Conservation (phyloP, 2,797 vertebrate species). For the Psittacula derbiana region DNA sequence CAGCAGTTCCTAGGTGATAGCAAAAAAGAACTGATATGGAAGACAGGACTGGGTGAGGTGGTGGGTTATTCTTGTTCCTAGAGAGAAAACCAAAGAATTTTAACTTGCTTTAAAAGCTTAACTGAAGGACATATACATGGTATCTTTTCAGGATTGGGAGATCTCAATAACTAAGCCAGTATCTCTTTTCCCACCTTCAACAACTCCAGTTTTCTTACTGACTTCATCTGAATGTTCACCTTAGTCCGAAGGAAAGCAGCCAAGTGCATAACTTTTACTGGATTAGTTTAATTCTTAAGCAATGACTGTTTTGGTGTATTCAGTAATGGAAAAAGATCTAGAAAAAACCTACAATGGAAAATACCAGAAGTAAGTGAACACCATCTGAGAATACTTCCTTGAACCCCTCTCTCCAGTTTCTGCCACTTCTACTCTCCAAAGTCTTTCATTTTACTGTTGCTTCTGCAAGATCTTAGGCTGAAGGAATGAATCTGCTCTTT, state of each 20-base stretch:
- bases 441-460: background rate
- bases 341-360: background rate
- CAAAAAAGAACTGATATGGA: slow-evolving; percentile 76
- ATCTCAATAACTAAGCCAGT: background rate
- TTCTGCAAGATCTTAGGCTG: background rate
- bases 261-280: background rate
- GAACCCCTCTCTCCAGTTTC: background rate
- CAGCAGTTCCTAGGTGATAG: slow-evolving; percentile 80
- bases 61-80: slow-evolving; percentile 76
- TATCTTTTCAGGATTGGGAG: background rate
- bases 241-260: background rate
- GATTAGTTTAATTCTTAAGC: background rate
- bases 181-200: background rate
- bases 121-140: background rate
- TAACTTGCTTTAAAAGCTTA: background rate
- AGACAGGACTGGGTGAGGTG: slow-evolving; percentile 72
- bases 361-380: background rate
- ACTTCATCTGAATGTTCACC: background rate
- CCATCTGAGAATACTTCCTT: background rate
- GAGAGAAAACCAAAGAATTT: slow-evolving; percentile 42
- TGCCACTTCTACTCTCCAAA: background rate
- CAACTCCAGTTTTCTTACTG: background rate
- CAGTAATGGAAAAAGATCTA: background rate
- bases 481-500: background rate
- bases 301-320: background rate